Evolutionary conservation across 2,888 invertebrate genomes (phyloP), one percentile per base, ranked within the genome.

Genomic region (Onchidella celtica): DNA sequence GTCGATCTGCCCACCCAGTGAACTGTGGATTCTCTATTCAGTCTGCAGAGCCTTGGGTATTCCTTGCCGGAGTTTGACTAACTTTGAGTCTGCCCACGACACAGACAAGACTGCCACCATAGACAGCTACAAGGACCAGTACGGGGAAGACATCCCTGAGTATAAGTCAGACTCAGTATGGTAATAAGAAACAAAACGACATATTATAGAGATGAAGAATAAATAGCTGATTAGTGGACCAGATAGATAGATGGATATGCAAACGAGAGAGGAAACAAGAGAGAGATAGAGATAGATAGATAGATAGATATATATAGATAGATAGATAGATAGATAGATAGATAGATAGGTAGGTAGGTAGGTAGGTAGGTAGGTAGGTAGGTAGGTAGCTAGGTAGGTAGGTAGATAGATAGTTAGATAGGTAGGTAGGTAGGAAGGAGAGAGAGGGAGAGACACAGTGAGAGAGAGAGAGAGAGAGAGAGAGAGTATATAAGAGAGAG

Each of bases 1-100:
- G n/a, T n/a, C n/a, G n/a, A n/a, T n/a, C n/a, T n/a, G n/a, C n/a
- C n/a, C n/a, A n/a, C n/a, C n/a, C n/a, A n/a, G n/a, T n/a, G n/a
- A n/a, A n/a, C n/a, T n/a, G n/a, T n/a, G n/a, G n/a, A n/a, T n/a
- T 34, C 17, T n/a, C 14, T 3, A 77, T 83, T 38, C 82, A 90
- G 91, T 91, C 63, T 87, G 88, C 72, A 85, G 91, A 68, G 88
- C 91, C 17, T 82, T 91, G 29, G 91, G 91, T 17, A 83, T 91
- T 0, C 90, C 90, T 0, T 88, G 90, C 57, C 85, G 91, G 3
- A 86, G 87, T 38, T 88, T 91, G 6, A 91, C 91, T 0, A 91
- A 90, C 0, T 90, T 91, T 82, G 40, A 78, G 63, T 90, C 57
- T 14, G 61, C 47, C 17, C 47, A 47, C 17, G 47, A 47, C 17